These are phyloP conservation scores for Lepas anatifera DNA, from an alignment of 2,888 invertebrate species.

Conservation along the genomic window DNA sequence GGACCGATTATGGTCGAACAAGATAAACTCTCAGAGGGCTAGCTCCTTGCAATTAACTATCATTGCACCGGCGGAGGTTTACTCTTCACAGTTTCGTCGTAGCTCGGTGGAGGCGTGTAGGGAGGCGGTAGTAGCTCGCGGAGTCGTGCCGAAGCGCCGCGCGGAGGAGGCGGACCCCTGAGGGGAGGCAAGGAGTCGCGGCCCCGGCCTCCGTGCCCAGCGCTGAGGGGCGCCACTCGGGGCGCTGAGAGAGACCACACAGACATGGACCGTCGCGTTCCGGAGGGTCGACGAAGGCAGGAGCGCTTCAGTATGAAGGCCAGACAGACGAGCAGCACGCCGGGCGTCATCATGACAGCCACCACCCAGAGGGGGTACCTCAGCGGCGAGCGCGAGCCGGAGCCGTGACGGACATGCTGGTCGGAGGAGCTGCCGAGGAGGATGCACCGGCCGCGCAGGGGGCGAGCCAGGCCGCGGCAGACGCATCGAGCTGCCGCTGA, in stretches of 20 bases:
- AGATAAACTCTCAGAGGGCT: too few relatives aligned
- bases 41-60: too few relatives aligned
- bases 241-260: neutral
- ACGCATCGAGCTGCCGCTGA: neutral
- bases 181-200: neutral
- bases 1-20: too few relatives aligned
- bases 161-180: neutral
- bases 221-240: neutral
- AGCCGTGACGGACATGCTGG: neutral
- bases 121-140: constrained; percentile 4
- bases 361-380: constrained; percentile 1
- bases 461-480: neutral
- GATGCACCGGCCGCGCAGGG: neutral
- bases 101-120: constrained; percentile 5
- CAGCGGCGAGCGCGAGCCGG: neutral
- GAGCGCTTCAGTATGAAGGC: neutral
- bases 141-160: neutral
- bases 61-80: neutral
- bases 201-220: neutral
- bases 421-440: neutral
- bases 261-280: neutral
- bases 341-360: neutral
- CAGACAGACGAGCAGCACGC: constrained; percentile 3
- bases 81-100: neutral
- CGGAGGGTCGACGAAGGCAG: neutral